Base-by-base conservation (phyloP, 2,797 vertebrate genomes). In the Onychomys arenicola region DNA sequence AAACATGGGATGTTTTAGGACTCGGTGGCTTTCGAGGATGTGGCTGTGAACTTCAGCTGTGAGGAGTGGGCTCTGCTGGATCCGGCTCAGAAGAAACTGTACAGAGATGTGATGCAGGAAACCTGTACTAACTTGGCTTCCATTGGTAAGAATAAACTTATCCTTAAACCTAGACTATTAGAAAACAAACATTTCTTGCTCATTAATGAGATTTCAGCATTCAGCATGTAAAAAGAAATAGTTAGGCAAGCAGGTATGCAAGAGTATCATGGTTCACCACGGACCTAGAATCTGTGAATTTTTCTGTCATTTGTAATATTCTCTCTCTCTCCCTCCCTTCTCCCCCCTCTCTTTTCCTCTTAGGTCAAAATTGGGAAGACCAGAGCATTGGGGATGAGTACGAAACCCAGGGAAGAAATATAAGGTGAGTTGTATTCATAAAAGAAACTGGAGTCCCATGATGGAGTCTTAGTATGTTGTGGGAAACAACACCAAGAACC, bases 101-200 rank as follows among this genome's bases (percentile, higher is more conserved):
- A 94, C 43, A 96, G 96, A 94, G 92, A 96, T 85, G 97, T 97
- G 91, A 97, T 97, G 96, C 78, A 59, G 49, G 96, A 96, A 75
- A 96, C 83, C 78, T 82, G 97, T 67, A 90, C 77, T 78, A 96
- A 96, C 89, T 77, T 96, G 67, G 75, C 95, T 46, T 96, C 93
- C 40, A 2, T 96, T 95, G 96, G 97, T 97, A 76, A 94, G 95
- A 63, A 86, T 59, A n/a, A 83, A 32, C 27, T 76, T 71, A 46
- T 82, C 52, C 34, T 52, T 63, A 76, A 49, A 67, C 57, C 76
- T 89, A 34, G 75, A 59, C 9, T 83, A 6, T 87, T 90, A 95
- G 25, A 88, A 9, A 90, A 81, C 59, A 93, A 67, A 61, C 89
- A 49, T 71, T 69, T 76, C 81, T 86, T 94, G 2, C 7, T 67